phyloP scores from a whole-genome alignment of 1,140 invertebrate species.

The Bombus fervidus region DNA sequence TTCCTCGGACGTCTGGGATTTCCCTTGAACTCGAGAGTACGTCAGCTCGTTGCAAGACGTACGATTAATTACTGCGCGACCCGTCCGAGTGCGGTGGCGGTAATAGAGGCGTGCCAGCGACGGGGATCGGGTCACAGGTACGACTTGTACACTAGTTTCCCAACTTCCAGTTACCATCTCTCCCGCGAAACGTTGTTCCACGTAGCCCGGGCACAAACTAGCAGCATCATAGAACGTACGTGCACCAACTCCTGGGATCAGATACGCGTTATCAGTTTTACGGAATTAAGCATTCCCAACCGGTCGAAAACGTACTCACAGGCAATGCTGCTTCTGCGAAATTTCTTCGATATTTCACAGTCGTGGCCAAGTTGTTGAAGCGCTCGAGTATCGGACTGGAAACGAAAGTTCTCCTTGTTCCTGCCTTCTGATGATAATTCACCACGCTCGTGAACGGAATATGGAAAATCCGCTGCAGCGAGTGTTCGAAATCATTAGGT shows the following conservation, averaged over 20 bases:
- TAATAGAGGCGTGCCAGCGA: slow-evolving; percentile 27
- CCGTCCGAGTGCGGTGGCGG: slow-evolving; percentile 51
- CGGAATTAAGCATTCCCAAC: slow-evolving; percentile 30
- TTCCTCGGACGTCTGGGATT: slow-evolving; percentile 62
- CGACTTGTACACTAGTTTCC: slow-evolving; percentile 54
- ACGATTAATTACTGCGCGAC: slow-evolving; percentile 64
- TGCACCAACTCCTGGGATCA: slow-evolving; percentile 28
- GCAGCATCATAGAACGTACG: slow-evolving; percentile 30
- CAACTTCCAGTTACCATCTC: slow-evolving; percentile 52
- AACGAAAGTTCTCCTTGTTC: neutral
- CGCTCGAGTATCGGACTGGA: neutral
- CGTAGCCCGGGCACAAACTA: neutral
- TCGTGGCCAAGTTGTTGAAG: slow-evolving; percentile 3
- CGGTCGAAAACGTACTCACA: neutral
- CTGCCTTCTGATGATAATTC: slow-evolving; percentile 1
- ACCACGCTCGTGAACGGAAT: neutral
- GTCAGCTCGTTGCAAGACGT: slow-evolving; percentile 59
- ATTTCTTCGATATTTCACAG: slow-evolving; percentile 38
- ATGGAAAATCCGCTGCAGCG: neutral
- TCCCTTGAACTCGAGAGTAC: slow-evolving; percentile 58
- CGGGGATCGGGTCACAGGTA: slow-evolving; percentile 50
- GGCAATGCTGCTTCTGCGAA: neutral
- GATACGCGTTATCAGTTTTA: slow-evolving; percentile 52
- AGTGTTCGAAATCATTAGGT: too few species aligned
- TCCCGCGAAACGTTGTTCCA: slow-evolving; percentile 27